These are phyloP conservation scores for Montipora cactus DNA, from an alignment of 64 coral and sea anemone genomes.

Conservation along the genomic window DNA sequence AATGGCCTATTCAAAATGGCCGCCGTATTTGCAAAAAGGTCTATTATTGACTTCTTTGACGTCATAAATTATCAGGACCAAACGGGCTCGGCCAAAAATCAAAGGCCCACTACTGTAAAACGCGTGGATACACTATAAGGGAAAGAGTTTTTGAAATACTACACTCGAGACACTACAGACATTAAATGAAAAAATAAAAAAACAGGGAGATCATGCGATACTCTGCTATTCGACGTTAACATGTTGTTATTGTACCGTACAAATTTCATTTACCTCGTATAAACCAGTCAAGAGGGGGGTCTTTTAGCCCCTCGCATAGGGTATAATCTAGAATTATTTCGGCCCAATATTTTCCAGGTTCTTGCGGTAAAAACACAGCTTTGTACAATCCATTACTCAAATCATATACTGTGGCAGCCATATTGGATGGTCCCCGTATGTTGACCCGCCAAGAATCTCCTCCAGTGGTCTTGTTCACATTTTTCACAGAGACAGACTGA, in stretches of 20 bases:
- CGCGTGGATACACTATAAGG: no score
- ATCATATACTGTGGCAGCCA: conserved; percentile 80
- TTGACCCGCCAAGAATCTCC: conserved; percentile 81
- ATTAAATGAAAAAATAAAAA: no score
- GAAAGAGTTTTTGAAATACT: no score
- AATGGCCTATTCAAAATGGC: no score
- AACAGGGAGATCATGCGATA: no score
- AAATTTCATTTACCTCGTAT: conserved; percentile 52
- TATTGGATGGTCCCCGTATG: conserved; percentile 68
- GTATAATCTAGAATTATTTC: conserved; percentile 64
- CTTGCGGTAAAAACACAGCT: conserved; percentile 42
- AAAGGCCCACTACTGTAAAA: no score
- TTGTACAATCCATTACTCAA: conserved; percentile 68
- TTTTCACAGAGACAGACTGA: conserved; percentile 56
- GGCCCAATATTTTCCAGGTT: conserved; percentile 45
- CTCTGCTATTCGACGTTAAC: no score
- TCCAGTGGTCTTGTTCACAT: conserved; percentile 63
- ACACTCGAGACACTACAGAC: no score
- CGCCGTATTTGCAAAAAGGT: no score
- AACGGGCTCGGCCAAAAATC: no score
- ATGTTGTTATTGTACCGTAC: background rate
- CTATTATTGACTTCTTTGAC: no score
- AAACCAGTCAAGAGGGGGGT: conserved; percentile 91
- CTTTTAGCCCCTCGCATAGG: conserved; percentile 56
- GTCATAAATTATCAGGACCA: no score